phyloP scores from a whole-genome alignment of 2,888 invertebrate genomes.

The Nowickia ferox region DNA sequence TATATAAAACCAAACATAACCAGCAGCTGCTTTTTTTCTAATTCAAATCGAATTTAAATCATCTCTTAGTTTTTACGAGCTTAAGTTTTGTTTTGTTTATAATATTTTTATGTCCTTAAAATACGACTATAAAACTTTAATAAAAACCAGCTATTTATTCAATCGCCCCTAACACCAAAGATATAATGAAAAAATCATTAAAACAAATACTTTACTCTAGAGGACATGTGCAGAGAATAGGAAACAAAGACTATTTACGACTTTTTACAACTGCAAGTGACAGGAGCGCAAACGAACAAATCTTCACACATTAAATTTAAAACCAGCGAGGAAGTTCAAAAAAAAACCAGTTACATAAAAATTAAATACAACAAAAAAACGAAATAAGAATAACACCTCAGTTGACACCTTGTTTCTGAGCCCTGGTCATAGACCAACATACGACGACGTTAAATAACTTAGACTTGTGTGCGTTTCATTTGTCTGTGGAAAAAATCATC shows the following conservation, averaged over 20 bases:
- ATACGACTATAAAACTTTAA: conserved; percentile 61
- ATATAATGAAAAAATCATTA: background rate
- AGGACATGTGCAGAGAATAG: conserved; percentile 48
- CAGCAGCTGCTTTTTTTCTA: conserved; percentile 47
- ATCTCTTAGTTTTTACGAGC: conserved; percentile 41
- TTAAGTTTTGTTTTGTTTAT: conserved; percentile 38
- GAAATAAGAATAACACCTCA: conserved; percentile 11
- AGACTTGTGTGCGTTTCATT: background rate
- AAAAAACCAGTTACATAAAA: conserved; percentile 37
- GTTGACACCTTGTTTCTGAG: conserved; percentile 59
- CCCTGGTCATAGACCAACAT: background rate
- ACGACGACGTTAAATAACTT: background rate
- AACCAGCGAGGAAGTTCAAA: conserved; percentile 28
- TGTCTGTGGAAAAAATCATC: conserved; percentile 38
- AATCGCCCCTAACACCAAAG: conserved; percentile 8
- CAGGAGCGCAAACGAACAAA: conserved; percentile 40
- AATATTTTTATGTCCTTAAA: conserved; percentile 63
- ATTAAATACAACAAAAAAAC: conserved; percentile 10
- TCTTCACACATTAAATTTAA: conserved; percentile 60
- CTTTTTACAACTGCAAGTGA: conserved; percentile 49
- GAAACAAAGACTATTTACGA: conserved; percentile 56
- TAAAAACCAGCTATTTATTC: conserved; percentile 41
- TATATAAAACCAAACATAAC: background rate
- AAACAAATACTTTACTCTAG: conserved; percentile 2
- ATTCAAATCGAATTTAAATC: conserved; percentile 46